Evolutionary conservation across 2,113 vertebrate species (phyloP).

Genomic region (Cercopithecus mona): DNA sequence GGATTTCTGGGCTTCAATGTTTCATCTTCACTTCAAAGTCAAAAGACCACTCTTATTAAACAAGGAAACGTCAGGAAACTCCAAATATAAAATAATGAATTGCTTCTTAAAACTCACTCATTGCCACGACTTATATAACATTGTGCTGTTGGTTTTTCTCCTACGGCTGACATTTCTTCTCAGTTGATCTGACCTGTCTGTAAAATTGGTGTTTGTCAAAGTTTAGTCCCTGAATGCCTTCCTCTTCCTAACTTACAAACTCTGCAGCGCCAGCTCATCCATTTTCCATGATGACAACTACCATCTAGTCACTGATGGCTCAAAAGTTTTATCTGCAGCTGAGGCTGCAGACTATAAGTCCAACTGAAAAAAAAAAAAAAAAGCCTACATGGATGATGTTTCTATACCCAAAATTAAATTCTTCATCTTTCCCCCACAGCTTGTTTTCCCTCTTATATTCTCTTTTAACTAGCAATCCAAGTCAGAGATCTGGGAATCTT

Average conservation of each 20-base stretch:
- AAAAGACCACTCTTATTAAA: neutral
- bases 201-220: neutral
- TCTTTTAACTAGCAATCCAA: neutral
- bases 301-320: neutral
- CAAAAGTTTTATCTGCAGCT: neutral
- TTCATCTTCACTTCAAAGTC: neutral
- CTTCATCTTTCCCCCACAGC: neutral
- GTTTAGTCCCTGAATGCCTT: neutral
- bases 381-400: neutral
- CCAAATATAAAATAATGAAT: neutral
- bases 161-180: neutral
- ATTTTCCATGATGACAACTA: neutral
- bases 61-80: neutral
- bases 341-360: neutral
- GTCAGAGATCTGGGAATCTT: neutral
- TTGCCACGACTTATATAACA: neutral
- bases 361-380: neutral
- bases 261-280: neutral
- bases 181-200: neutral
- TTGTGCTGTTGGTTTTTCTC: neutral
- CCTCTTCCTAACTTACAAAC: neutral
- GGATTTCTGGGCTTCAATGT: neutral
- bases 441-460: neutral
- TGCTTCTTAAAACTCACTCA: neutral
- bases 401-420: slow-evolving; percentile 6